Percentiles rank a stretch among this genome's conserved stretches.
These are phyloP conservation scores for Galeopsomyia nigrocyanea DNA, from an alignment of 2,888 invertebrate genomes.

Conservation along the genomic window DNA sequence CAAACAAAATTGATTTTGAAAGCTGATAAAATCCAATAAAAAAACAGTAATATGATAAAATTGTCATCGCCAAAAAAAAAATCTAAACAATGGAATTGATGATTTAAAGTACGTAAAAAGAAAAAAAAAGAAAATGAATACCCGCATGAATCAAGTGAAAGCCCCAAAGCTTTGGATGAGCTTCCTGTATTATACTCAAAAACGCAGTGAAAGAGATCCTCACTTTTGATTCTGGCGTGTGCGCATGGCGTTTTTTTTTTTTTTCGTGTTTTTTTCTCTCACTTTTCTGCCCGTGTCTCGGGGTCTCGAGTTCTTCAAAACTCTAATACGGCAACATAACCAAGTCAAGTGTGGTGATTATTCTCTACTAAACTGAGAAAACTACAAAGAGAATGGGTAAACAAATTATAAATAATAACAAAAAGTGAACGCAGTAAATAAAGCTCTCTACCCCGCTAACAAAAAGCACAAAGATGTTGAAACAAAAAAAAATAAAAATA, in stretches of 20 bases:
- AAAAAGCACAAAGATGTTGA: slow-evolving; percentile 64
- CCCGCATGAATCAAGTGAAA: slow-evolving; percentile 17
- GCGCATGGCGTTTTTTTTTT: slow-evolving; percentile 60
- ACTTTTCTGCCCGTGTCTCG: slow-evolving; percentile 59
- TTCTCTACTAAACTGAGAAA: slow-evolving; percentile 60
- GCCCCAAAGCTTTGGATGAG: slow-evolving; percentile 36
- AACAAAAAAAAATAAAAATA: slow-evolving; percentile 31
- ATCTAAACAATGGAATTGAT: slow-evolving; percentile 21
- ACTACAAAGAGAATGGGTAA: slow-evolving; percentile 63
- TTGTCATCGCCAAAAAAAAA: too few species aligned
- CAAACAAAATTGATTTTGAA: too few species aligned
- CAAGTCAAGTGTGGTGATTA: slow-evolving; percentile 65
- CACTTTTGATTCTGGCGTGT: slow-evolving; percentile 62
- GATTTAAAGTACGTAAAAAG: slow-evolving; percentile 1
- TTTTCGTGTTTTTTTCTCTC: slow-evolving; percentile 46
- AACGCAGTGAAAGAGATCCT: slow-evolving; percentile 57
- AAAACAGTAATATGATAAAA: too few species aligned
- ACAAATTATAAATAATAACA: slow-evolving; percentile 50
- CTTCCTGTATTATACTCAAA: slow-evolving; percentile 62
- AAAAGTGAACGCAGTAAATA: slow-evolving; percentile 66
- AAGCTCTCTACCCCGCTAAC: slow-evolving; percentile 78
- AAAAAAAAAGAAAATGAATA: slow-evolving; percentile 6
- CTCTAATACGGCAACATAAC: slow-evolving; percentile 59
- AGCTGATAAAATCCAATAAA: too few species aligned
- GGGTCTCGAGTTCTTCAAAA: slow-evolving; percentile 66